These are phyloP conservation scores for Pseudanteris insignis DNA, from an alignment of 2,888 invertebrate genomes.

Conservation along the genomic window DNA sequence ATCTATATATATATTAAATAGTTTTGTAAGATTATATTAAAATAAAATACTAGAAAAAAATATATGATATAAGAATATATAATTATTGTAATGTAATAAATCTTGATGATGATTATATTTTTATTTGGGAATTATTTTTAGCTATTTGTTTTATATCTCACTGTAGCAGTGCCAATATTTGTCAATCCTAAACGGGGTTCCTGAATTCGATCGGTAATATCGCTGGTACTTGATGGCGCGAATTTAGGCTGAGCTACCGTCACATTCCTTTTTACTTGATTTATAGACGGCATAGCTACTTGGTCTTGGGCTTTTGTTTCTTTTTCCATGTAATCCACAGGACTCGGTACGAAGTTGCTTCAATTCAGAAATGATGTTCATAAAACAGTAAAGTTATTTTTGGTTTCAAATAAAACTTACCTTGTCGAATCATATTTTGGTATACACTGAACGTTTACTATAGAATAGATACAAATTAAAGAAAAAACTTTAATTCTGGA, in stretches of 20 bases:
- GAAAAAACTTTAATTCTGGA: too few relatives aligned
- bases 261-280: slow-evolving; percentile 48
- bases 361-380: slow-evolving; percentile 3
- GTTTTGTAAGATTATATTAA: too few relatives aligned
- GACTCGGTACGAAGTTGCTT: slow-evolving; percentile 67
- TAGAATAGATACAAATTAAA: neutral
- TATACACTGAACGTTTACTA: slow-evolving; percentile 39
- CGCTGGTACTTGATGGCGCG: slow-evolving; percentile 26
- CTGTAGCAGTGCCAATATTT: slow-evolving; percentile 60
- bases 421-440: slow-evolving; percentile 61
- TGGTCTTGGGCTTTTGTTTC: slow-evolving; percentile 56
- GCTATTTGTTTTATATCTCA: slow-evolving; percentile 51
- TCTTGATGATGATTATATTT: too few relatives aligned
- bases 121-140: too few relatives aligned
- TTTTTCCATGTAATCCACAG: slow-evolving; percentile 58
- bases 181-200: slow-evolving; percentile 66
- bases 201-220: slow-evolving; percentile 55
- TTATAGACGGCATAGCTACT: slow-evolving; percentile 55
- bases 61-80: too few relatives aligned
- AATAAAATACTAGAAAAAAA: too few relatives aligned
- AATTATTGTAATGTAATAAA: too few relatives aligned
- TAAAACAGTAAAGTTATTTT: too few relatives aligned
- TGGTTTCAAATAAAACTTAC: slow-evolving; percentile 55
- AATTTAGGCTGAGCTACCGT: slow-evolving; percentile 39
- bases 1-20: too few relatives aligned